Conservation (phyloP, 2,888 invertebrate species). For the Auanema sp. region DNA sequence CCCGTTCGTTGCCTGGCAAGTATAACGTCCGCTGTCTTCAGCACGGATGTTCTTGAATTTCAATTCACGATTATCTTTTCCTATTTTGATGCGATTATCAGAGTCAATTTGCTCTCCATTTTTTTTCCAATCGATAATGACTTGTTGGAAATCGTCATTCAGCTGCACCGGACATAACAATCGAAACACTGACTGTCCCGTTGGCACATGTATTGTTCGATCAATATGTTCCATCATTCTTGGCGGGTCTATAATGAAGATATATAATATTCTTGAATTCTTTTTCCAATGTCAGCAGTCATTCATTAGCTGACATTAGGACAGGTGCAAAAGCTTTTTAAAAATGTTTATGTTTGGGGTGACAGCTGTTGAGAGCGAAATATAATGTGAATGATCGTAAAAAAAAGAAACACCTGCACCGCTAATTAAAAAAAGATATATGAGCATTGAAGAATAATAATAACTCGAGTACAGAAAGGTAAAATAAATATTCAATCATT, state of each 20-base stretch:
- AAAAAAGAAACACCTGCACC: no score
- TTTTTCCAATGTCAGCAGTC: no score
- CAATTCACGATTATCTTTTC: slow-evolving; percentile 51
- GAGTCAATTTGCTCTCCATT: slow-evolving; percentile 55
- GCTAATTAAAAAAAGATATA: no score
- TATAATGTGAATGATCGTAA: no score
- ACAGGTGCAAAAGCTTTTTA: no score
- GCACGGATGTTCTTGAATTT: slow-evolving; percentile 50
- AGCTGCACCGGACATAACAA: slow-evolving; percentile 51
- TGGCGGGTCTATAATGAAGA: slow-evolving; percentile 51
- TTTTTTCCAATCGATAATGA: slow-evolving; percentile 59
- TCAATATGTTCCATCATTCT: slow-evolving; percentile 45
- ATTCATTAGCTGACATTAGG: no score
- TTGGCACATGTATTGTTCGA: slow-evolving; percentile 51
- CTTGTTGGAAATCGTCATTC: no score
- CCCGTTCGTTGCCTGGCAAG: slow-evolving; percentile 60
- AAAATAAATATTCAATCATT: slow-evolving; percentile 29
- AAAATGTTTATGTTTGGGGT: no score
- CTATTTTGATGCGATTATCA: slow-evolving; percentile 49
- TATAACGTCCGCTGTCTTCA: slow-evolving; percentile 56
- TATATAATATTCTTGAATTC: no score
- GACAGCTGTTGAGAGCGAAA: no score
- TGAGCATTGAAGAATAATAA: no score
- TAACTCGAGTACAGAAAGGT: neutral
- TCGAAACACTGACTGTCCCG: slow-evolving; percentile 55